Conservation (phyloP, 2,113 vertebrate species). For the Nerophis lumbriciformis region DNA sequence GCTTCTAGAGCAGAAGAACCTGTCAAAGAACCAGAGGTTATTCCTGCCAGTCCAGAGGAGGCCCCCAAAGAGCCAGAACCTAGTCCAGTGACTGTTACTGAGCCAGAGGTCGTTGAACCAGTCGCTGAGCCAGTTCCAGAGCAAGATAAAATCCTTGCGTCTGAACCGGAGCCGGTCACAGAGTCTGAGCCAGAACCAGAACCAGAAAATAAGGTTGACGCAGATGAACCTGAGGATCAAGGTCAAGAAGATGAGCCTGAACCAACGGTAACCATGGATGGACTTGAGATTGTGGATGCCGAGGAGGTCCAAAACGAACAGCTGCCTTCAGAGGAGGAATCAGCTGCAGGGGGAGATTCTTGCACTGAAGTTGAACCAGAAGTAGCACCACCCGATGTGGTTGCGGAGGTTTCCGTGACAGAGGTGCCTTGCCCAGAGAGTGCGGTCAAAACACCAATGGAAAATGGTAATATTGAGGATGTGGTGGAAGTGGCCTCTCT, state of each 20-base stretch:
- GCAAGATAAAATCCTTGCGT: constrained; percentile 8
- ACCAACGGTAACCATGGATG: constrained; percentile 7
- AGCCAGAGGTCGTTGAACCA: constrained; percentile 29
- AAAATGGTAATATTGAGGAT: constrained; percentile 65
- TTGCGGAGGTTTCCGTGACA: constrained; percentile 15
- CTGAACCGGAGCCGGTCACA: constrained; percentile 17
- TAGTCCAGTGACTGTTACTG: constrained; percentile 38
- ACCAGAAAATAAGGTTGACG: constrained; percentile 8
- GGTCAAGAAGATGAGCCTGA: constrained; percentile 31
- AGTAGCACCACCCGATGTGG: constrained; percentile 39
- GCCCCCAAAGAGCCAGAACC: constrained; percentile 31
- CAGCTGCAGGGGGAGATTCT: constrained; percentile 9
- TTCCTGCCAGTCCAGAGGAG: constrained; percentile 10
- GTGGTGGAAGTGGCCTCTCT: constrained; percentile 21
- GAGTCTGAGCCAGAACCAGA: constrained; percentile 12
- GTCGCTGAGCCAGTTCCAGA: constrained; percentile 19
- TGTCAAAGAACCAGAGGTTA: constrained; percentile 23
- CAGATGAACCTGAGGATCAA: constrained; percentile 21
- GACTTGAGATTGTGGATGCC: constrained; percentile 9
- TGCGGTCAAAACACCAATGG: constrained; percentile 48
- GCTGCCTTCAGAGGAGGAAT: constrained; percentile 22
- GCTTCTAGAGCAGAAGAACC: constrained; percentile 15
- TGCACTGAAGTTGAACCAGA: constrained; percentile 31
- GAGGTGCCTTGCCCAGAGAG: constrained; percentile 27
- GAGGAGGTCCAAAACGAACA: constrained; percentile 16